Percentiles rank a stretch among this genome's conserved stretches.
phyloP scores from a whole-genome alignment of 1,140 invertebrate species.

The Ips typographus region DNA sequence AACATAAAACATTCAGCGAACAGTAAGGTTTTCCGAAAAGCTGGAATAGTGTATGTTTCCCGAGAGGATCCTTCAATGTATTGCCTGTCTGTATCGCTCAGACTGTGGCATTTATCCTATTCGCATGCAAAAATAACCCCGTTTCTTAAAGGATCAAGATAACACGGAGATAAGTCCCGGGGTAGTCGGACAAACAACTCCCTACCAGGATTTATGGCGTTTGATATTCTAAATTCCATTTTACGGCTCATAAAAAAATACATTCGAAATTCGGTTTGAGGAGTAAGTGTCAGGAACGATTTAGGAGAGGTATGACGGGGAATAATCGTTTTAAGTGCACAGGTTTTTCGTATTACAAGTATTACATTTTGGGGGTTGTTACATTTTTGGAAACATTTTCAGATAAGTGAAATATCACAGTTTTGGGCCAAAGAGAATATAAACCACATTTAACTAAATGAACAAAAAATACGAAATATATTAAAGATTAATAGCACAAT shows the following conservation, averaged over 20 bases:
- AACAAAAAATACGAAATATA: too few relatives aligned
- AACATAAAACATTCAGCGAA: slow-evolving; percentile 18
- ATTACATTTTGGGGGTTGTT: too few relatives aligned
- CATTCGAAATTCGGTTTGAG: slow-evolving; percentile 14
- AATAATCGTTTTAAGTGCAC: too few relatives aligned
- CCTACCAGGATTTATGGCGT: slow-evolving; percentile 40
- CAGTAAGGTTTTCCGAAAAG: slow-evolving; percentile 14
- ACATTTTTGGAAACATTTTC: too few relatives aligned
- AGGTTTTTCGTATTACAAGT: too few relatives aligned
- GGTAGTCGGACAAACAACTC: slow-evolving; percentile 41
- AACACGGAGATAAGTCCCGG: slow-evolving; percentile 39
- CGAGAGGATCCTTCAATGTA: slow-evolving; percentile 41
- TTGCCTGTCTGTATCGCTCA: slow-evolving; percentile 47
- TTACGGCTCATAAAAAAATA: slow-evolving; percentile 14
- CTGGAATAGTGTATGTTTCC: slow-evolving; percentile 42
- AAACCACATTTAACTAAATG: too few relatives aligned
- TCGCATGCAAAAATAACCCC: slow-evolving; percentile 45
- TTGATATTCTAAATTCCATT: slow-evolving; percentile 31
- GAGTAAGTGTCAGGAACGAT: background rate
- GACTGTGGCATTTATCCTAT: slow-evolving; percentile 44
- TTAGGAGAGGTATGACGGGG: background rate
- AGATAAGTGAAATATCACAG: too few relatives aligned
- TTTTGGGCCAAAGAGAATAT: too few relatives aligned
- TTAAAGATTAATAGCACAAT: too few relatives aligned
- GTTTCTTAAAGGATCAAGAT: slow-evolving; percentile 38